Conservation (phyloP, 2,113 vertebrate genomes). For the Pelecanoides urinatrix region DNA sequence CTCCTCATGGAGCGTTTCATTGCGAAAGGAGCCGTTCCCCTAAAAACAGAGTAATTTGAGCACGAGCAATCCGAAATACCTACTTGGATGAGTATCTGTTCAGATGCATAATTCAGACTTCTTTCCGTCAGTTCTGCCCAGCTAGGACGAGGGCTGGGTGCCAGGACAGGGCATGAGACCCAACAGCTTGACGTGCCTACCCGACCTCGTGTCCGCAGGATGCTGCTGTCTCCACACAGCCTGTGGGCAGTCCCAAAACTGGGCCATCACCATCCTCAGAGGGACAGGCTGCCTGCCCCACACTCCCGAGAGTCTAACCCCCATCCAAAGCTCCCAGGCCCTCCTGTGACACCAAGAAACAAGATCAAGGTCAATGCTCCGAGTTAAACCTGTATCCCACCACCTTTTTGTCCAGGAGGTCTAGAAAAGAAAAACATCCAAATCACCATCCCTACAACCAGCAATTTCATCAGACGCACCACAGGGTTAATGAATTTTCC, state of each 20-base stretch:
- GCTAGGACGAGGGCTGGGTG: fast-evolving
- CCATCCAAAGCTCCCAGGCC: neutral
- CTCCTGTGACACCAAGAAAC: neutral
- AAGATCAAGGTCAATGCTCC: neutral
- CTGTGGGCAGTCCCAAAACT: neutral
- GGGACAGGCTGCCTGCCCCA: neutral
- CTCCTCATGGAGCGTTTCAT: neutral
- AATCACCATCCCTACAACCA: neutral
- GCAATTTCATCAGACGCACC: neutral
- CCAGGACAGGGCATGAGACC: neutral
- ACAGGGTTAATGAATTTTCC: neutral
- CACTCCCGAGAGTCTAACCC: fast-evolving
- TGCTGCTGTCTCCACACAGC: neutral
- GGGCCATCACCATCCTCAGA: neutral
- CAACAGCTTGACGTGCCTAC: neutral
- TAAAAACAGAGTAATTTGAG: neutral
- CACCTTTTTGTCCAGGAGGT: neutral
- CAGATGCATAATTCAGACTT: neutral
- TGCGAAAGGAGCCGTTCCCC: neutral
- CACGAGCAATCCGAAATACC: neutral
- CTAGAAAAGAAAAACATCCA: neutral
- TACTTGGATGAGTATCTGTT: neutral
- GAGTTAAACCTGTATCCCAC: neutral
- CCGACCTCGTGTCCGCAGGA: fast-evolving
- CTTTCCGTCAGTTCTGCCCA: neutral